These are phyloP conservation scores for Alitta virens DNA, from an alignment of 2,888 invertebrate genomes.

Conservation along the genomic window DNA sequence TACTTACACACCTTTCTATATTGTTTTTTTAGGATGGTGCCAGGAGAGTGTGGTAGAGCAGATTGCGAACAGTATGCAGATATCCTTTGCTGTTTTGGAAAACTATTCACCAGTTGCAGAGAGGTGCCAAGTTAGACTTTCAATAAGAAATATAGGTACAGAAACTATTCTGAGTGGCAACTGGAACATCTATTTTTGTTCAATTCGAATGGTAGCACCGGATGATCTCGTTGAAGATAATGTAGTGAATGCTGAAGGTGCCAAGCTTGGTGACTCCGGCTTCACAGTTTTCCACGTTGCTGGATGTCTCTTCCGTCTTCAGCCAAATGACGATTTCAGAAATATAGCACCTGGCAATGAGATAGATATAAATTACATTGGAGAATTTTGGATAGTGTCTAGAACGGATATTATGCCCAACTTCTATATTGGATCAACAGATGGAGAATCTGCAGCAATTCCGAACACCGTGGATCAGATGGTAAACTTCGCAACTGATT, in stretches of 20 bases:
- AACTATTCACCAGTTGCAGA: conserved; percentile 21
- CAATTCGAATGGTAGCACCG: conserved; percentile 26
- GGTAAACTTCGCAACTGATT: conserved; percentile 26
- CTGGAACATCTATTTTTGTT: conserved; percentile 34
- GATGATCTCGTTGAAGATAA: conserved; percentile 1
- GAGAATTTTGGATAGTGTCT: conserved; percentile 28
- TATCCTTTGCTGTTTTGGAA: conserved; percentile 31
- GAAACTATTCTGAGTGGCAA: conserved; percentile 25
- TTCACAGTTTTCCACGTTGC: conserved; percentile 30
- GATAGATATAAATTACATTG: conserved; percentile 22
- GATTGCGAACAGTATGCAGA: conserved; percentile 28
- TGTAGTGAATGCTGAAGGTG: not conserved
- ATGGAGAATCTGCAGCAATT: conserved; percentile 28
- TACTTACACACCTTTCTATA: no score
- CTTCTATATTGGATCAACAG: conserved; percentile 33
- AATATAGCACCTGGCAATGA: conserved; percentile 22
- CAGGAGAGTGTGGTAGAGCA: conserved; percentile 20
- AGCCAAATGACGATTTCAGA: conserved; percentile 22
- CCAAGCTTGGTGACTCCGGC: conserved; percentile 22
- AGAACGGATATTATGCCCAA: conserved; percentile 36
- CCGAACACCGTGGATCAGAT: conserved; percentile 33
- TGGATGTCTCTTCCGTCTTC: conserved; percentile 33
- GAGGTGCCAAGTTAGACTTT: conserved; percentile 27
- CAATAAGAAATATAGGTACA: conserved; percentile 33
- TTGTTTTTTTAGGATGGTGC: not conserved